Evolutionary conservation across 1,140 invertebrate species (phyloP), one percentile per base, ranked within the genome.

Genomic region (Panagrolaimus sp.): DNA sequence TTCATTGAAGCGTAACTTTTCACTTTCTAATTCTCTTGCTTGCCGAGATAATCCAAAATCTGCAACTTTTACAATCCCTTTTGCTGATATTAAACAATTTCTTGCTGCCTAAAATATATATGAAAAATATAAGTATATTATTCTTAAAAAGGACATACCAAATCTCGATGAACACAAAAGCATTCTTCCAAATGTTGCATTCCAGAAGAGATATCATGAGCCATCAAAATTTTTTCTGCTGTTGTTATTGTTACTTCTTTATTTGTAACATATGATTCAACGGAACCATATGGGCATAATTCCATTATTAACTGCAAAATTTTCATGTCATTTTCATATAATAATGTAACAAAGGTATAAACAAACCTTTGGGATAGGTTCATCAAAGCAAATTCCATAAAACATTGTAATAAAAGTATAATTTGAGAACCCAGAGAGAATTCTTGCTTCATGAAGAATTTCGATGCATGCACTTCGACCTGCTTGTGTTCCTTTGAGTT

Each of bases 281-380:
- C 14, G 9, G 48, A 52, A 7, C 48, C 48, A 52, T 52, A 52
- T 9, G 48, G 48, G 26, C 48, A 52, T 12, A 52, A 24, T 12
- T 52, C 48, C 48, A 52, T 47, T 47, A 47, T 15, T 1, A 4
- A 47, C 21, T 17, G 4, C 15, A 47, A 47, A 47, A 1, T 47
- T 47, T 1, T 1, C 46, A 47, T 47, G 46, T 47, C 1, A 1
- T 47, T 47, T 47, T 47, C 21, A 17, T 47, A 47, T 47, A 4
- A 1, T 47, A 4, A 2, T 47, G 46, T 9, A 15, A 21, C 9
- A 52, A 52, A 7, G 0, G 26, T 1, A 0, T 52, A 52, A 14
- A 24, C 48, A 52, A 15, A 52, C 48, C 48, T 52, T 52, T 52
- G 48, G 48, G 17, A 52, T 52, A 24, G 48, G 48, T 52, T 52